Evolutionary conservation across 2,113 vertebrate species (phyloP), one percentile per base, ranked within the genome.

Genomic region (Scortum barcoo): DNA sequence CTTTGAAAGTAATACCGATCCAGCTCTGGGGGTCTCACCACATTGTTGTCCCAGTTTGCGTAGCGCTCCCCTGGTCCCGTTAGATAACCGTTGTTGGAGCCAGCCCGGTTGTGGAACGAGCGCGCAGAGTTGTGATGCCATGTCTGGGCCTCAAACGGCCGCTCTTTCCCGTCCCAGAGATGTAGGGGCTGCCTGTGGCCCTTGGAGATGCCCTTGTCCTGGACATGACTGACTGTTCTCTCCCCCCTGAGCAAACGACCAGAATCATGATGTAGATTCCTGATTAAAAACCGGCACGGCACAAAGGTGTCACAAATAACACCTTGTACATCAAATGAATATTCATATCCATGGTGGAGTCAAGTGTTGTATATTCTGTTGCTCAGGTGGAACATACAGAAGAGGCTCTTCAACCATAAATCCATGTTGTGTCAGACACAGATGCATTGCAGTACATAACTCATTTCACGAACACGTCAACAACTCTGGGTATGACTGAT

Each of bases 141-240:
- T 72, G 89, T 94, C 81, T 96, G 96, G n/a, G 93, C 93, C 76
- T 96, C 96, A 26, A 96, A 96, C 26, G 93, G 86, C 86, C 94
- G 95, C 20, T 95, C 95, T 81, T 96, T 95, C 71, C 93, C 92
- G 53, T 96, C 96, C 96, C 97, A 97, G 19, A 95, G 79, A 69
- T 92, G 95, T 0, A 94, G 94, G 76, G 94, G 94, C 54, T 88
- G 86, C 16, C 94, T 93, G 56, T 96, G 94, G 14, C 96, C 96
- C 71, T 95, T 95, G 3, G 95, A 93, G 73, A 95, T 46, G 5
- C 89, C 92, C 90, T 96, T 97, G 40, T 96, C 96, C 69, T 94
- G 96, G 68, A 93, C 90, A 65, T 96, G 93, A 74, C 92, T 88
- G 8, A 93, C 89, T 76, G 95, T 48, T 90, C 97, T 96, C 58